These are phyloP conservation scores for Riptortus pedestris DNA, from an alignment of 1,140 invertebrate species.

Conservation along the genomic window DNA sequence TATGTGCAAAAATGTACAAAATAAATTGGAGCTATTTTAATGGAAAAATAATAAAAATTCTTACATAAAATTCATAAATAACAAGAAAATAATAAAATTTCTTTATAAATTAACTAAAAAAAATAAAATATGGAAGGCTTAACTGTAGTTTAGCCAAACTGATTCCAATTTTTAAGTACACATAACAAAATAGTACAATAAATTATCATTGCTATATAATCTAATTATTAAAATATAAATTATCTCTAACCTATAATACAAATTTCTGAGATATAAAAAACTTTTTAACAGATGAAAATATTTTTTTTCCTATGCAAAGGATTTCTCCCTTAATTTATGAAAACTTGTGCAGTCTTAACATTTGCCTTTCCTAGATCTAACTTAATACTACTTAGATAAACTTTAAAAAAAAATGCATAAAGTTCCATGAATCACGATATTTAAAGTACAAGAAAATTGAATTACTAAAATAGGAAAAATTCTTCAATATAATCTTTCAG, in stretches of 20 bases:
- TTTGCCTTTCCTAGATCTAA: slow-evolving; percentile 2
- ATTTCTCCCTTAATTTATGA: background rate
- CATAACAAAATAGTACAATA: background rate
- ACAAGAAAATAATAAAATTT: no score
- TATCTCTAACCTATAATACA: slow-evolving; percentile 1
- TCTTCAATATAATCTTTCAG: no score
- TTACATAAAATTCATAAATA: no score
- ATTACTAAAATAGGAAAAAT: no score
- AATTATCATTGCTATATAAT: background rate
- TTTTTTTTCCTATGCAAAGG: background rate
- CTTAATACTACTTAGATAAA: background rate
- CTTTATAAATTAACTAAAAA: no score
- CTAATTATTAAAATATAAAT: background rate
- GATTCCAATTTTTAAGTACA: background rate
- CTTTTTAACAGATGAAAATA: slow-evolving; percentile 5
- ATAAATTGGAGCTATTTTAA: no score
- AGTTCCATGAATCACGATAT: background rate
- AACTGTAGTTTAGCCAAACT: background rate
- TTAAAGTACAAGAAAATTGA: no score
- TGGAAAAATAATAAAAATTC: no score
- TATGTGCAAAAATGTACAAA: no score
- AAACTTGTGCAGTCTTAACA: slow-evolving; percentile 15
- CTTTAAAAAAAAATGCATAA: background rate
- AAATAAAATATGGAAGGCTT: no score
- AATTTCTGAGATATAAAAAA: slow-evolving; percentile 6